phyloP scores from a whole-genome alignment of 2,797 vertebrate genomes.

The Novumbra hubbsi region DNA sequence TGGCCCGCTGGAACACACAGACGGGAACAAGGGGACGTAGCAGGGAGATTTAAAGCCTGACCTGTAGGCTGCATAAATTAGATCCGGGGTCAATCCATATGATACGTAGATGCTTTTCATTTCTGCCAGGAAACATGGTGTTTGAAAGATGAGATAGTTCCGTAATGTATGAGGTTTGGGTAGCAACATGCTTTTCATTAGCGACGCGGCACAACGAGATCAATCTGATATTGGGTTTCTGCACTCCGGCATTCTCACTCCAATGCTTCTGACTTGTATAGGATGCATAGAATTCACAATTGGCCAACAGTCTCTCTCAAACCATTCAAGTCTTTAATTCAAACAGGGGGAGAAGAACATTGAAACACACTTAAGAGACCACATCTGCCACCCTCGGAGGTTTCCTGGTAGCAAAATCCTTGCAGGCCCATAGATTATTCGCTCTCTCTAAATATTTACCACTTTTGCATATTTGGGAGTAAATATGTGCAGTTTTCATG shows the following conservation, averaged over 20 bases:
- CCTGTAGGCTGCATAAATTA: constrained; percentile 56
- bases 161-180: constrained; percentile 18
- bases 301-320: constrained; percentile 42
- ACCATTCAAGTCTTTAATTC: constrained; percentile 63
- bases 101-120: constrained; percentile 61
- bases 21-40: constrained; percentile 48
- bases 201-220: constrained; percentile 30
- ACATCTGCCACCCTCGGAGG: constrained; percentile 57
- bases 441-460: constrained; percentile 57
- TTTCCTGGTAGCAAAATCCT: constrained; percentile 54
- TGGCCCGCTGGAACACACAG: constrained; percentile 49
- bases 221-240: constrained; percentile 49
- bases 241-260: not conserved
- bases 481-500: constrained; percentile 41
- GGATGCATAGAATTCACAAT: not conserved
- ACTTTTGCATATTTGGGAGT: constrained; percentile 58
- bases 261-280: not conserved
- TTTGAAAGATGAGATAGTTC: constrained; percentile 3
- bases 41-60: constrained; percentile 67
- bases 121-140: constrained; percentile 27
- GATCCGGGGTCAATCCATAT: constrained; percentile 62
- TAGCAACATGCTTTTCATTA: constrained; percentile 55
- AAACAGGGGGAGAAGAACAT: constrained; percentile 60
- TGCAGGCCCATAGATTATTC: constrained; percentile 49
- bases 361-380: constrained; percentile 51